Conservation (phyloP, 2,797 vertebrate genomes). For the Cyclopterus lumpus region DNA sequence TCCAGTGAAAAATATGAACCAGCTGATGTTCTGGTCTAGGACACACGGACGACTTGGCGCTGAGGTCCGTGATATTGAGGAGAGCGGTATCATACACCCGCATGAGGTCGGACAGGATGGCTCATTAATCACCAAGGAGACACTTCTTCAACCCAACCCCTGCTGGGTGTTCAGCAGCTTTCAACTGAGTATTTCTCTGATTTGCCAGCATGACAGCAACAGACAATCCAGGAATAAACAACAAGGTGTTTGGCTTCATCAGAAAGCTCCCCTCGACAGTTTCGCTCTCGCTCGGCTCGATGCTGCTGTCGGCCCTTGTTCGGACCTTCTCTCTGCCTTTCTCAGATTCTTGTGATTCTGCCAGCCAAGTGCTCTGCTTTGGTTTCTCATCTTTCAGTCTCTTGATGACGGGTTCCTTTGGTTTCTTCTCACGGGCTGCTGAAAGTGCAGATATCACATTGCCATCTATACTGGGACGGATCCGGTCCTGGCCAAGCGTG, state of each 20-base stretch:
- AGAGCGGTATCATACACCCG: not conserved
- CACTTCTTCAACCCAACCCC: slow-evolving; percentile 11
- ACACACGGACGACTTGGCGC: not conserved
- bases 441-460: slow-evolving; percentile 40
- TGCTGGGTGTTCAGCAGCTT: slow-evolving; percentile 6
- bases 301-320: not conserved
- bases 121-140: slow-evolving; percentile 10
- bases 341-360: slow-evolving; percentile 17
- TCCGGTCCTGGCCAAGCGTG: slow-evolving; percentile 1
- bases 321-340: not conserved
- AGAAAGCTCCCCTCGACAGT: slow-evolving; percentile 2
- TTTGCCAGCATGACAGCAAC: slow-evolving; percentile 1
- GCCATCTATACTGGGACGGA: slow-evolving; percentile 8
- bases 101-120: slow-evolving; percentile 10
- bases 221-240: slow-evolving; percentile 12
- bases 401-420: slow-evolving; percentile 30
- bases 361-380: not conserved
- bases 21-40: not conserved
- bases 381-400: slow-evolving; percentile 34
- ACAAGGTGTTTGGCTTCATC: not conserved
- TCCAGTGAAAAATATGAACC: not conserved
- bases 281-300: not conserved
- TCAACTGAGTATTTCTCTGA: not conserved
- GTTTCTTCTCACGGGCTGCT: slow-evolving; percentile 5
- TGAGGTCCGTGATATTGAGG: not conserved